Base-by-base conservation (phyloP, 1,140 invertebrate species). In the Cyclargus thomasi region DNA sequence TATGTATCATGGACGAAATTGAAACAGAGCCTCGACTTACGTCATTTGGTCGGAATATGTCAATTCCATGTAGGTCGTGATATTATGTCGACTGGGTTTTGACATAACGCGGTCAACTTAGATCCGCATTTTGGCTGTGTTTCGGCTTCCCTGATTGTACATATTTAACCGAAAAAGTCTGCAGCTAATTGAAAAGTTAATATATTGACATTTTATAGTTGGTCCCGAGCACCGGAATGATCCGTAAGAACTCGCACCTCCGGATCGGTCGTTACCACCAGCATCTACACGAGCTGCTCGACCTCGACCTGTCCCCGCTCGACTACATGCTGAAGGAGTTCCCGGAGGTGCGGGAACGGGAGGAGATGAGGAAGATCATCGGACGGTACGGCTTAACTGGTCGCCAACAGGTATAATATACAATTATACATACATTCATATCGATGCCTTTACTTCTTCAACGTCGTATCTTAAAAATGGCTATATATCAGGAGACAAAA, bases 301-400 rank as follows among this genome's bases (percentile, higher is more conserved):
- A 99, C 86, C 86, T 99, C 74, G 97, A 99, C 81, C 89, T 98
- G 65, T 97, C 97, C 18, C 98, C 99, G 7, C 88, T 99, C 11
- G 98, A 99, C 71, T 99, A 99, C 83, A 99, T 99, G 99, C 95
- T 99, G 95, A 95, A 95, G 79, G 93, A 95, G 72, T 99, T 99
- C 85, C 98, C 99, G 0, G 97, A 99, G 20, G 95, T 99, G 1
- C 99, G 99, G 79, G 99, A 99, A 89, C 94, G 95, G 36, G 99
- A 99, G 91, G 98, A 99, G 86, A 99, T 99, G 98, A 92, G 99
- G 64, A 99, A 99, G 91, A 99, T 99, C 72, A 98, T 99, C 80
- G 99, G 99, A 2, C 93, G 98, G 69, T 99, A 99, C 86, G 99
- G 99, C 17, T 90, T 99, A 4, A 97, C 98, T 18, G 99, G 98